Conservation (phyloP, 2,888 invertebrate genomes). For the Blastobasis adustella region DNA sequence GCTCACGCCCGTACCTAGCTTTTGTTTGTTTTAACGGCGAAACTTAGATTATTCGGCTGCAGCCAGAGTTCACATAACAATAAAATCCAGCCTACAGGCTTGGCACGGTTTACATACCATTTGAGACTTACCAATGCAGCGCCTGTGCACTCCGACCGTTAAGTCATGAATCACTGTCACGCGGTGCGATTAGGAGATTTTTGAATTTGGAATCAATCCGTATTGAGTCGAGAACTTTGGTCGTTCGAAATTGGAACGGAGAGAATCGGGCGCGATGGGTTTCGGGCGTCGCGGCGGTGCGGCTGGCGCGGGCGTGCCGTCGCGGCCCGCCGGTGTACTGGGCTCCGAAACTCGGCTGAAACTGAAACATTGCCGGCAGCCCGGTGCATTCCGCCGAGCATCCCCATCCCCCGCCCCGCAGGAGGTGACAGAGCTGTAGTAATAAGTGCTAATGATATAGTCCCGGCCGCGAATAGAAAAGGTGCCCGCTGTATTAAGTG, state of each 20-base stretch:
- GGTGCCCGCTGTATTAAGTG: not conserved
- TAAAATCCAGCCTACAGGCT: conserved; percentile 2
- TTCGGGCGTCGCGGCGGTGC: not conserved
- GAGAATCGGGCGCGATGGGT: too few relatives aligned
- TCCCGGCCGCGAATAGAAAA: too few relatives aligned
- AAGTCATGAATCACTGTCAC: too few relatives aligned
- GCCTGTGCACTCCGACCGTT: conserved; percentile 21
- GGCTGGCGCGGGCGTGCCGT: conserved; percentile 29
- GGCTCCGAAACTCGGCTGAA: conserved; percentile 22
- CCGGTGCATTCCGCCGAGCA: conserved; percentile 1
- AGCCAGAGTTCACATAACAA: not conserved
- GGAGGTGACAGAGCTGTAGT: too few relatives aligned
- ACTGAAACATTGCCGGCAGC: conserved; percentile 32
- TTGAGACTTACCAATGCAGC: conserved; percentile 35
- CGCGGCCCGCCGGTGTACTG: conserved; percentile 41
- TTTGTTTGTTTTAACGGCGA: too few relatives aligned
- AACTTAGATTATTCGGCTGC: too few relatives aligned
- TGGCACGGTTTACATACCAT: conserved; percentile 20
- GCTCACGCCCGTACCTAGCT: too few relatives aligned
- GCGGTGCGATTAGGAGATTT: too few relatives aligned
- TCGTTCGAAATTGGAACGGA: too few relatives aligned
- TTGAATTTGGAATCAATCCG: too few relatives aligned
- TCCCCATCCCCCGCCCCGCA: conserved; percentile 4
- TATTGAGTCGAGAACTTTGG: too few relatives aligned
- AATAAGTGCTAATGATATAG: too few relatives aligned